Percentiles rank a stretch among this genome's conserved stretches.
phyloP scores from a whole-genome alignment of 2,113 vertebrate species.

The Lonchura striata region DNA sequence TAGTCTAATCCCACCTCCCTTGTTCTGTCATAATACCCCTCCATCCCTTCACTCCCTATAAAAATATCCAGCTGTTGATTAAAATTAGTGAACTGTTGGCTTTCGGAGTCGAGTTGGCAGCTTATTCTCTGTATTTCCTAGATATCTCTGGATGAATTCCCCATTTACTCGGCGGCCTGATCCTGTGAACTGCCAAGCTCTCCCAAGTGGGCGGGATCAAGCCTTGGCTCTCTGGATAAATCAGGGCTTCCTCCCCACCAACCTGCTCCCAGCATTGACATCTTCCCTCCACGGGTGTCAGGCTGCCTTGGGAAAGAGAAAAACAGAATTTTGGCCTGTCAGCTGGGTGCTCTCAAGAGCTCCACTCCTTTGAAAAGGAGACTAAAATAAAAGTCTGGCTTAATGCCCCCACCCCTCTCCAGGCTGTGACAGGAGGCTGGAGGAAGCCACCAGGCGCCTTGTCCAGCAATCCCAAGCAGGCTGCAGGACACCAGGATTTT shows the following conservation, averaged over 20 bases:
- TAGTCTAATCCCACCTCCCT: conserved; percentile 71
- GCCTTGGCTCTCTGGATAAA: background rate
- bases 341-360: background rate
- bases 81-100: conserved; percentile 68
- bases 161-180: background rate
- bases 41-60: conserved; percentile 65
- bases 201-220: background rate
- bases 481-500: background rate
- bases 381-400: background rate
- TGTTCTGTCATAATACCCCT: conserved; percentile 68
- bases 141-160: conserved; percentile 61
- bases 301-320: background rate
- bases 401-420: background rate
- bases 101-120: conserved; percentile 43
- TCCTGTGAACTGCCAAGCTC: conserved; percentile 24
- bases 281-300: background rate
- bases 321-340: background rate
- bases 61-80: conserved; percentile 70
- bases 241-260: conserved; percentile 9
- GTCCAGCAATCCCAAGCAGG: background rate
- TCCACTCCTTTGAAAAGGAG: background rate
- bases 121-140: conserved; percentile 9
- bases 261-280: background rate
- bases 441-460: background rate
- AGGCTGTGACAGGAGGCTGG: background rate